A percentile compares a stretch with the other conserved stretches of the same genome.
Conservation (phyloP, 2,888 invertebrate species). For the Mystacides longicornis region DNA sequence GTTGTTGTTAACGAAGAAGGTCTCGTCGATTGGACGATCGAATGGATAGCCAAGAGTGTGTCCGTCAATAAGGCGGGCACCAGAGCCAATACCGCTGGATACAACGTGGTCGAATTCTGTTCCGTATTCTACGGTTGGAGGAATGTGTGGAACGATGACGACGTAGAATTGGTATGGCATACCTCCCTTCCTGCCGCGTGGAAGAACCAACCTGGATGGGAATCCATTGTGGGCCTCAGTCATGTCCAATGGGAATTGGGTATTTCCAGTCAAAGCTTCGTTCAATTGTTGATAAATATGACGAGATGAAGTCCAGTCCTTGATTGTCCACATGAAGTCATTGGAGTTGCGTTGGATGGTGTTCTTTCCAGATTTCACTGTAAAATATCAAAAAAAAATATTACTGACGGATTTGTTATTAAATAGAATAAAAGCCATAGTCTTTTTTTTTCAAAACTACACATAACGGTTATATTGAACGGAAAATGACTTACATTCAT, state of each 20-base stretch:
- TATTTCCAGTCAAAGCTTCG: slow-evolving; percentile 41
- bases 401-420: background rate
- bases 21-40: slow-evolving; percentile 43
- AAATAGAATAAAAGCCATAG: background rate
- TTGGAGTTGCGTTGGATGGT: slow-evolving; percentile 47
- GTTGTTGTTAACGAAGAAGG: slow-evolving; percentile 39
- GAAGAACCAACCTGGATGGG: slow-evolving; percentile 64
- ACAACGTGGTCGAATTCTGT: slow-evolving; percentile 43
- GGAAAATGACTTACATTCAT: slow-evolving; percentile 43
- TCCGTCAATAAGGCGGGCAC: slow-evolving; percentile 33
- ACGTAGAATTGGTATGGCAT: slow-evolving; percentile 58
- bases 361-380: slow-evolving; percentile 32
- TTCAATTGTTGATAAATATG: slow-evolving; percentile 57
- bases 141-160: slow-evolving; percentile 47
- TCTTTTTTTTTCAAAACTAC: background rate
- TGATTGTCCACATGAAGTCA: slow-evolving; percentile 57
- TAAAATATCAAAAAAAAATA: background rate
- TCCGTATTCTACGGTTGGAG: slow-evolving; percentile 37
- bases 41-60: slow-evolving; percentile 51
- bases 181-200: slow-evolving; percentile 62
- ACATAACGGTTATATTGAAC: no score
- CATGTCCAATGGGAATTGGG: slow-evolving; percentile 38
- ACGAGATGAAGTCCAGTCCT: slow-evolving; percentile 59
- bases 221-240: slow-evolving; percentile 53
- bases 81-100: slow-evolving; percentile 34